These are phyloP conservation scores for Erythrocercus mccallii DNA, from an alignment of 2,113 vertebrate genomes.

Conservation along the genomic window DNA sequence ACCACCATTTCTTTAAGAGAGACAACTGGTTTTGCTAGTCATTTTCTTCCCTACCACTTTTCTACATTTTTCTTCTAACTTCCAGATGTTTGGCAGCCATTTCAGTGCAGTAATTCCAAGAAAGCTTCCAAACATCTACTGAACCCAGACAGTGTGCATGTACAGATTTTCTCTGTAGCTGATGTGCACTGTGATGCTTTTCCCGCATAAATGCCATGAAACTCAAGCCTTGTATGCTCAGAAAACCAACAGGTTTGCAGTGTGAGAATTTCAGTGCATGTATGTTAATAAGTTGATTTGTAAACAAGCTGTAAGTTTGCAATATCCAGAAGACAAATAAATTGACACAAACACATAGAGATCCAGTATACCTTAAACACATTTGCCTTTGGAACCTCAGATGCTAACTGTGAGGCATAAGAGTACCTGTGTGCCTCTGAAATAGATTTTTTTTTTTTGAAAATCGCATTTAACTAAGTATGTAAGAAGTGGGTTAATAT, in stretches of 20 bases:
- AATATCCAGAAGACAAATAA: background rate
- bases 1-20: background rate
- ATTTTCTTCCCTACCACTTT: conserved; percentile 4
- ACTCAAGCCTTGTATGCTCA: background rate
- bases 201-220: background rate
- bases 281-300: background rate
- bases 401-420: background rate
- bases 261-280: background rate
- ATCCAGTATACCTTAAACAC: background rate
- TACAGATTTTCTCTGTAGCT: background rate
- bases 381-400: background rate
- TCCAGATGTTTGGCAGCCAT: conserved; percentile 11
- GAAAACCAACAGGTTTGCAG: background rate
- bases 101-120: background rate
- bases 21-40: background rate
- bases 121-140: background rate
- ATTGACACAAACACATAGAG: background rate
- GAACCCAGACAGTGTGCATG: background rate
- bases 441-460: background rate
- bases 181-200: background rate
- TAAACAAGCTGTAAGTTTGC: background rate
- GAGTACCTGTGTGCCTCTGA: background rate
- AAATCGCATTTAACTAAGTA: background rate
- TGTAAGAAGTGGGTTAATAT: background rate
- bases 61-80: background rate